phyloP scores from a whole-genome alignment of 1,140 invertebrate species.

The Scaptomyza hsui region DNA sequence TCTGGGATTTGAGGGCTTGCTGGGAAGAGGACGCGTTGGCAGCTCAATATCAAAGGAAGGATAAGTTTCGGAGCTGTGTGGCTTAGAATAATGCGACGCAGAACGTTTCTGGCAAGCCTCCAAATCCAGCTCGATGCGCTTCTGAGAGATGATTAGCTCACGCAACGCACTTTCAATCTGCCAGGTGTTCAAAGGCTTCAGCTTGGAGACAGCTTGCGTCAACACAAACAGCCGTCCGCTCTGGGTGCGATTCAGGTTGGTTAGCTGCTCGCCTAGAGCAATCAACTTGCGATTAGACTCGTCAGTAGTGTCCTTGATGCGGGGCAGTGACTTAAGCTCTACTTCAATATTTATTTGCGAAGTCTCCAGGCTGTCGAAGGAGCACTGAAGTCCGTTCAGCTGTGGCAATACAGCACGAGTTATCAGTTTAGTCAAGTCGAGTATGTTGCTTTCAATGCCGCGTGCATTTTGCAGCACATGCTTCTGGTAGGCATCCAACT shows the following conservation, averaged over 20 bases:
- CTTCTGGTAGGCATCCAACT: slow-evolving; percentile 57
- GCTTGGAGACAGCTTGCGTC: slow-evolving; percentile 29
- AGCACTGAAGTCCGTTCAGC: slow-evolving; percentile 61
- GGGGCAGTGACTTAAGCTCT: slow-evolving; percentile 48
- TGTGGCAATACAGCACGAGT: slow-evolving; percentile 58
- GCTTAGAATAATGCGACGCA: background rate
- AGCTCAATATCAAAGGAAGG: slow-evolving; percentile 19
- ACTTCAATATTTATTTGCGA: slow-evolving; percentile 67
- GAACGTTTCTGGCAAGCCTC: slow-evolving; percentile 41
- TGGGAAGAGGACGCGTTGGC: background rate
- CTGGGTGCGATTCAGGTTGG: slow-evolving; percentile 55
- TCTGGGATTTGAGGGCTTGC: slow-evolving; percentile 5
- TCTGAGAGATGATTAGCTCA: slow-evolving; percentile 66
- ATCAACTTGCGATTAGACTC: slow-evolving; percentile 48
- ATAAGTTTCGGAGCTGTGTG: slow-evolving; percentile 2
- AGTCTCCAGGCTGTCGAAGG: slow-evolving; percentile 61
- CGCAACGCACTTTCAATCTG: slow-evolving; percentile 54
- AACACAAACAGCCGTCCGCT: slow-evolving; percentile 31
- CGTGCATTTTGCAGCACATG: slow-evolving; percentile 48
- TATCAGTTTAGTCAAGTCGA: slow-evolving; percentile 54
- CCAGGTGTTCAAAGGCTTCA: slow-evolving; percentile 55
- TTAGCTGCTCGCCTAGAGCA: slow-evolving; percentile 37
- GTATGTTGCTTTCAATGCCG: slow-evolving; percentile 48
- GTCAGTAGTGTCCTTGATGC: slow-evolving; percentile 45
- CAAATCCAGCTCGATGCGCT: slow-evolving; percentile 62